These are phyloP conservation scores for Neofelis nebulosa DNA, from an alignment of 2,113 vertebrate species.

Conservation along the genomic window DNA sequence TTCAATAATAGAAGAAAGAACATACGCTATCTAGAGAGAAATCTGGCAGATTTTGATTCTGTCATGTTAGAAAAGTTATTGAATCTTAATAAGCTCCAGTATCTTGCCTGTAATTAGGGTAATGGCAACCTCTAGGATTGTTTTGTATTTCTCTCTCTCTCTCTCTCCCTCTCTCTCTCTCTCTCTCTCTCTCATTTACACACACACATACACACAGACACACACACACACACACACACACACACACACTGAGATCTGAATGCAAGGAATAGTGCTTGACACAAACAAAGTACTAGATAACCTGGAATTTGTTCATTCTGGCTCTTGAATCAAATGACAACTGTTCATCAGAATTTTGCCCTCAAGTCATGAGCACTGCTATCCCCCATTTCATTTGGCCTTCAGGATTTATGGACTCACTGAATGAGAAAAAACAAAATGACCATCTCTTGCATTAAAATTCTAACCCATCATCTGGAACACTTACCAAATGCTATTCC, in stretches of 20 bases:
- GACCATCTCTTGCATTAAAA: slow-evolving; percentile 3
- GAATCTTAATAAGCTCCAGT: neutral
- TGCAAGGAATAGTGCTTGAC: neutral
- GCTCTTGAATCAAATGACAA: neutral
- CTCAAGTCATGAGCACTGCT: neutral
- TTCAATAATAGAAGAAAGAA: neutral
- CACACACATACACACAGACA: neutral
- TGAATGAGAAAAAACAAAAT: slow-evolving; percentile 5
- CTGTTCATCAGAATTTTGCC: neutral
- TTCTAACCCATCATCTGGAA: neutral
- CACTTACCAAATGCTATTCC: slow-evolving; percentile 13
- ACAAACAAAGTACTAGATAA: neutral
- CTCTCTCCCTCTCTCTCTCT: neutral
- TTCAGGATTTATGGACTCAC: neutral
- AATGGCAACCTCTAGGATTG: neutral
- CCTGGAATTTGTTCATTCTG: neutral
- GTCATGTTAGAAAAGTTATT: neutral
- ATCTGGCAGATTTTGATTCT: neutral
- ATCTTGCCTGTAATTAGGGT: neutral
- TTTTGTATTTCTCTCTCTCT: neutral
- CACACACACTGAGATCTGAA: neutral
- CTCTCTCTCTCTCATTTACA: neutral
- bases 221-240: neutral
- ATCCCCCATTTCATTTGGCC: neutral
- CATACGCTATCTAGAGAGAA: neutral